Conservation (phyloP, 2,888 invertebrate genomes). For the Napeogenes sylphis region DNA sequence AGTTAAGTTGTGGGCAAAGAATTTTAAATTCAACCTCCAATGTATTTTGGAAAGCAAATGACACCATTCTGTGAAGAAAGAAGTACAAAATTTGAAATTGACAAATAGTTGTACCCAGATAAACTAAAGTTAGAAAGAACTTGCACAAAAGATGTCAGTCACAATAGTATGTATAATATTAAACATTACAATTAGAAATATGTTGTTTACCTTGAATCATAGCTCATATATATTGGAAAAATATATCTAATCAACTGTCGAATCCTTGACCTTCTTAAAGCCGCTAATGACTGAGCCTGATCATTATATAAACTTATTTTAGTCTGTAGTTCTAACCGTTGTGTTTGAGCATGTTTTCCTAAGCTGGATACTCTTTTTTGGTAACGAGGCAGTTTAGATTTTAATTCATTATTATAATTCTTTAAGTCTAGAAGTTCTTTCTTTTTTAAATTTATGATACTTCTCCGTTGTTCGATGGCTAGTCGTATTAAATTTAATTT, state of each 20-base stretch:
- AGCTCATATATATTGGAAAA: conserved; percentile 70
- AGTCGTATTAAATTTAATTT: conserved; percentile 60
- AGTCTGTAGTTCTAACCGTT: conserved; percentile 54
- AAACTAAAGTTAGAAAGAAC: no score
- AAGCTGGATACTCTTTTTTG: conserved; percentile 63
- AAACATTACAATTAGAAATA: neutral
- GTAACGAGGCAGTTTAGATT: conserved; percentile 61
- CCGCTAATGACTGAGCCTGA: conserved; percentile 52
- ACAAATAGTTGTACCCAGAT: no score
- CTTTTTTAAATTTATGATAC: conserved; percentile 54
- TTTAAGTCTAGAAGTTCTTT: conserved; percentile 48
- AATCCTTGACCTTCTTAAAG: conserved; percentile 60
- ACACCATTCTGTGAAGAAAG: no score
- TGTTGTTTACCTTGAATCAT: conserved; percentile 58
- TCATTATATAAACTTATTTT: conserved; percentile 52
- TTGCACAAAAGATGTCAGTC: no score
- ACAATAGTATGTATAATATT: neutral
- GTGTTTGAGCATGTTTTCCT: conserved; percentile 55
- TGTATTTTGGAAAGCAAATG: no score
- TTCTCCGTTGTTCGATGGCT: conserved; percentile 65
- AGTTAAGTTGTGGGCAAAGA: no score
- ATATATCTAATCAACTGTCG: conserved; percentile 67
- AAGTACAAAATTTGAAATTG: no score
- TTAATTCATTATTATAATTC: conserved; percentile 57
- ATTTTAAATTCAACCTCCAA: no score